Evolutionary conservation across 2,797 vertebrate species (phyloP), one percentile per base, ranked within the genome.

Genomic region (Platyrinchus mystaceus): DNA sequence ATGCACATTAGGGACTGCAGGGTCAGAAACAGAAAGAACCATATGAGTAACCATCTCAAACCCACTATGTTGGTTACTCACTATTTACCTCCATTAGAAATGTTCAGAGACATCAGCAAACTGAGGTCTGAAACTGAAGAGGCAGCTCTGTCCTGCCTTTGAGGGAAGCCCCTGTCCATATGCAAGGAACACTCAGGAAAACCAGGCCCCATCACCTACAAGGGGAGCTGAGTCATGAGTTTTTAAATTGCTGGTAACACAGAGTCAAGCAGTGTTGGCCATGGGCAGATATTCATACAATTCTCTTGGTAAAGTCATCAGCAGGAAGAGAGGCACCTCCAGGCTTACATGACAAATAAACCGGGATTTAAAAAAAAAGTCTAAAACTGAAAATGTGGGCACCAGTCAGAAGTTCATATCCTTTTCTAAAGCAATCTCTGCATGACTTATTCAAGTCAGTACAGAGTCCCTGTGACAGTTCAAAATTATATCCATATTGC

Each of bases 21-120:
- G 59, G 59, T 62, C 79, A 59, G 59, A 88, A 95, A 82, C 0
- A 2, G 80, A 86, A 96, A 88, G 85, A 90, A 79, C 20, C 2
- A 0, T 32, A 12, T 56, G 76, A 94, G 78, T 76, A 94, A 95
- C 63, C n/a, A 79, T 26, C 74, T 93, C 77, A 24, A 70, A 66
- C 36, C 70, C 85, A 32, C 80, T 69, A 2, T 26, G 5, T 0
- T 2, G 3, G 34, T 63, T 76, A 52, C 36, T 90, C 49, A 59
- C 34, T 70, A 10, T 19, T 80, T 91, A 13, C 81, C 92, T 41
- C 28, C 70, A 60, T 81, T 53, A 69, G 50, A 71, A 62, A 81
- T 14, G 12, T 14, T 34, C 32, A 46, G 37, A 41, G 30, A 37
- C 53, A 87, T 7, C 73, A 90, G 63, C 49, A 59, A 66, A 55